Percentiles rank a stretch among this genome's conserved stretches.
phyloP scores from a whole-genome alignment of 2,888 invertebrate species.

The Chalcis sispes region DNA sequence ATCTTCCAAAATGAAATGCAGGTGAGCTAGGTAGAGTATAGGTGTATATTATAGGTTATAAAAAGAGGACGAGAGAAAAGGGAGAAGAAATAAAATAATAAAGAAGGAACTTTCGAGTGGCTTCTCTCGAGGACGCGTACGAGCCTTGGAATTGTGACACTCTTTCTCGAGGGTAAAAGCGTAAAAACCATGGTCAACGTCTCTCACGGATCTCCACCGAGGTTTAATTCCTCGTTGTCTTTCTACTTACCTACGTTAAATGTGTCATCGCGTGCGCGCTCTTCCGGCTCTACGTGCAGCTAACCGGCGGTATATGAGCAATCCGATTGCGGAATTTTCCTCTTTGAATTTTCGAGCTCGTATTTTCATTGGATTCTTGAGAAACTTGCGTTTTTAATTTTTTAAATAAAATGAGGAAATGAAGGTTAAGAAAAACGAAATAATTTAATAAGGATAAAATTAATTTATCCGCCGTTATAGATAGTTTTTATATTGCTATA shows the following conservation, averaged over 20 bases:
- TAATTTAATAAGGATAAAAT: too few species aligned
- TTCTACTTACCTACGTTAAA: background rate
- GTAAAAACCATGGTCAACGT: constrained; percentile 22
- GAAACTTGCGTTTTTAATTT: background rate
- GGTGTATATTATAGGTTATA: too few species aligned
- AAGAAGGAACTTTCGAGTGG: constrained; percentile 14
- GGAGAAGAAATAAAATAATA: background rate
- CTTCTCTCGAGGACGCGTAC: constrained; percentile 18
- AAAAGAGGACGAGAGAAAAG: background rate
- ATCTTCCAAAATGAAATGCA: constrained; percentile 53
- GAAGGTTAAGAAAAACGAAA: too few species aligned
- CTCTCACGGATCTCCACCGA: constrained; percentile 19
- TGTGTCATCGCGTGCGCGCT: background rate
- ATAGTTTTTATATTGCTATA: too few species aligned
- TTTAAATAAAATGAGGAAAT: too few species aligned
- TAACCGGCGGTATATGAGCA: constrained; percentile 24
- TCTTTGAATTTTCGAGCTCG: background rate
- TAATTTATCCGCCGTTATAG: too few species aligned
- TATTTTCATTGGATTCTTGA: background rate
- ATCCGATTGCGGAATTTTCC: constrained; percentile 41
- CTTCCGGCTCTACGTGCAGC: constrained; percentile 2
- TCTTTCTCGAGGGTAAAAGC: background rate
- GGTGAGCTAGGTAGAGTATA: background rate
- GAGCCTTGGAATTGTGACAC: constrained; percentile 34
- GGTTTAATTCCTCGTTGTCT: constrained; percentile 50